phyloP scores from a whole-genome alignment of 2,888 invertebrate species.

The Pegoplata infirma region DNA sequence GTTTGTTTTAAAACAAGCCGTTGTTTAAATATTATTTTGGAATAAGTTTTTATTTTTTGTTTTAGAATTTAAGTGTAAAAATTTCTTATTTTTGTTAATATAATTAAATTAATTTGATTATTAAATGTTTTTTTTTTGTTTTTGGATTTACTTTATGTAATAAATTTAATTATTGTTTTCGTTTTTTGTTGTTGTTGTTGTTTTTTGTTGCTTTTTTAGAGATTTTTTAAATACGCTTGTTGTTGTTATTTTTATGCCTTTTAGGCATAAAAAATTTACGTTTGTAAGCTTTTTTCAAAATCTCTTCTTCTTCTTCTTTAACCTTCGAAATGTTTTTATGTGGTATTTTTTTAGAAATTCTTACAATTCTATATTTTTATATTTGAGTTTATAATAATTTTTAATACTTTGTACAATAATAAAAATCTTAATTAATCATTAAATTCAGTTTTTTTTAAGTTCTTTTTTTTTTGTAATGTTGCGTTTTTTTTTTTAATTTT shows the following conservation, averaged over 20 bases:
- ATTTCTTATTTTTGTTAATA: slow-evolving; percentile 68
- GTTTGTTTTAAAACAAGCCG: slow-evolving; percentile 57
- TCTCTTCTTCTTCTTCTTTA: slow-evolving; percentile 34
- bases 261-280: slow-evolving; percentile 44
- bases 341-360: slow-evolving; percentile 53
- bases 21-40: slow-evolving; percentile 50
- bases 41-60: slow-evolving; percentile 50
- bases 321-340: slow-evolving; percentile 31
- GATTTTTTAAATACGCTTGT: slow-evolving; percentile 31
- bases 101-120: slow-evolving; percentile 59
- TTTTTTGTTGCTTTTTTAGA: slow-evolving; percentile 48
- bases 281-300: slow-evolving; percentile 7
- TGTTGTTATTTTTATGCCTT: slow-evolving; percentile 51
- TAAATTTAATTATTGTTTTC: slow-evolving; percentile 70
- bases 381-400: slow-evolving; percentile 65
- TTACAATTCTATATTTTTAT: slow-evolving; percentile 55
- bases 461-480: slow-evolving; percentile 63
- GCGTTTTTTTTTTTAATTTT: slow-evolving; percentile 65
- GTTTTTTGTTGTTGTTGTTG: slow-evolving; percentile 59
- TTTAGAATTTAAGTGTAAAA: slow-evolving; percentile 68
- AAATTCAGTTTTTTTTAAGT: slow-evolving; percentile 61
- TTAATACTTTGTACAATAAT: slow-evolving; percentile 63
- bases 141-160: slow-evolving; percentile 64
- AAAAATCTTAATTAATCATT: slow-evolving; percentile 61
- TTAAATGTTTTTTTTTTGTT: too few species aligned